A percentile compares a stretch with the other conserved stretches of the same genome.
Conservation (phyloP, 2,888 invertebrate genomes). For the Drosophila siamana region DNA sequence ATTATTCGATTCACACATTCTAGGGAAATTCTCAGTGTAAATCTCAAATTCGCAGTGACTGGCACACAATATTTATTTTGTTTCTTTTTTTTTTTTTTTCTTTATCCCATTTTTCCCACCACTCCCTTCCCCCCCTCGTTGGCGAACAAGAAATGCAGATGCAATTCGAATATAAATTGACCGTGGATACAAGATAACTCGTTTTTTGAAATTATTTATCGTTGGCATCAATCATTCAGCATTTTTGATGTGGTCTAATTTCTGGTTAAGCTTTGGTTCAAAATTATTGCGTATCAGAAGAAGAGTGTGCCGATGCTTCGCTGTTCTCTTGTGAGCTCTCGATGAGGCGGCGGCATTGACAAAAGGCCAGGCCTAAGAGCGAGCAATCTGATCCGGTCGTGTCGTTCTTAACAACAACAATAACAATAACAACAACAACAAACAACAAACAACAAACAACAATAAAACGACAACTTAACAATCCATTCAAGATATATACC, state of each 20-base stretch:
- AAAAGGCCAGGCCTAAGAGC: conserved; percentile 36
- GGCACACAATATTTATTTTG: conserved; percentile 1
- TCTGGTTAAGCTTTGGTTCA: conserved; percentile 45
- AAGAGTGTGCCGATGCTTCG: conserved; percentile 49
- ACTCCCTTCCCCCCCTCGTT: not conserved
- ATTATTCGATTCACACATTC: conserved; percentile 29
- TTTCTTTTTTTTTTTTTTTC: not conserved
- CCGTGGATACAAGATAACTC: conserved; percentile 17
- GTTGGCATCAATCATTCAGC: conserved; percentile 3
- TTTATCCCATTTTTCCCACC: conserved; percentile 4
- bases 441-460: not conserved
- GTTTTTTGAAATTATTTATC: not conserved
- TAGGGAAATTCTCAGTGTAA: conserved; percentile 38
- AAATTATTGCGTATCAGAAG: conserved; percentile 54
- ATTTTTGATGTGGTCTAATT: conserved; percentile 60
- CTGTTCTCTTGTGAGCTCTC: conserved; percentile 26
- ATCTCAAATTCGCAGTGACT: conserved; percentile 35
- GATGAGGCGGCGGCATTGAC: conserved; percentile 36
- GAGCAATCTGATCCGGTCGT: conserved; percentile 41
- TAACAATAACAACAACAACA: not conserved
- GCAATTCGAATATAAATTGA: conserved; percentile 30
- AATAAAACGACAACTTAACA: not conserved
- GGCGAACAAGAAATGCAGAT: conserved; percentile 34
- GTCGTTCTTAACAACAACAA: conserved; percentile 29
- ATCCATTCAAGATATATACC: not conserved